Conservation (phyloP, 1,140 invertebrate genomes). For the Megathymus violae region DNA sequence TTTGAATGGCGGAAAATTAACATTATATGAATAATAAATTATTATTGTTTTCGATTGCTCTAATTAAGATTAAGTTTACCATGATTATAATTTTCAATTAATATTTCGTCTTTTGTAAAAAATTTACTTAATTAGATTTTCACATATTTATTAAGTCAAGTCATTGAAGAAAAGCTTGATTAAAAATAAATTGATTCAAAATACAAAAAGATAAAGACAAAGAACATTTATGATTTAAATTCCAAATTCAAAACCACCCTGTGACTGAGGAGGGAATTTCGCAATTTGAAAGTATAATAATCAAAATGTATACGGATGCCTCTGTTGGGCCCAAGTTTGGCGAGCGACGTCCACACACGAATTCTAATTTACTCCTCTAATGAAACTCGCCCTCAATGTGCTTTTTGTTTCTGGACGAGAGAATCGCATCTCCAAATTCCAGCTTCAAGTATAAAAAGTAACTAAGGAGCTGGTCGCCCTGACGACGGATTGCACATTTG, state of each 20-base stretch:
- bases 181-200: slow-evolving; percentile 35
- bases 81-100: too few relatives aligned
- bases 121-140: too few relatives aligned
- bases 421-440: slow-evolving; percentile 47
- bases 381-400: slow-evolving; percentile 54
- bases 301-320: slow-evolving; percentile 48
- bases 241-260: slow-evolving; percentile 44
- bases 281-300: slow-evolving; percentile 75
- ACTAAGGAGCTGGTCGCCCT: slow-evolving; percentile 2
- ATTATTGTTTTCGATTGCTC: too few relatives aligned
- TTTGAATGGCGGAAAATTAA: too few relatives aligned
- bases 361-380: slow-evolving; percentile 69
- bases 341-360: slow-evolving; percentile 47
- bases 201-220: too few relatives aligned
- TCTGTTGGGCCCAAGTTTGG: slow-evolving; percentile 50
- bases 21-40: too few relatives aligned
- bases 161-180: slow-evolving; percentile 25
- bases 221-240: slow-evolving; percentile 26
- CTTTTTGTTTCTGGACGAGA: slow-evolving; percentile 46
- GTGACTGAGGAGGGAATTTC: slow-evolving; percentile 44
- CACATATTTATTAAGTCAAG: too few relatives aligned
- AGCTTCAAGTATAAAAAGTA: slow-evolving; percentile 55
- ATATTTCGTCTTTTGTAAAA: too few relatives aligned
- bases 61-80: too few relatives aligned
- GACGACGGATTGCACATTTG: background rate